Percentiles rank a stretch among this genome's conserved stretches.
Conservation (phyloP, 2,113 vertebrate species). For the Ochotona princeps region DNA sequence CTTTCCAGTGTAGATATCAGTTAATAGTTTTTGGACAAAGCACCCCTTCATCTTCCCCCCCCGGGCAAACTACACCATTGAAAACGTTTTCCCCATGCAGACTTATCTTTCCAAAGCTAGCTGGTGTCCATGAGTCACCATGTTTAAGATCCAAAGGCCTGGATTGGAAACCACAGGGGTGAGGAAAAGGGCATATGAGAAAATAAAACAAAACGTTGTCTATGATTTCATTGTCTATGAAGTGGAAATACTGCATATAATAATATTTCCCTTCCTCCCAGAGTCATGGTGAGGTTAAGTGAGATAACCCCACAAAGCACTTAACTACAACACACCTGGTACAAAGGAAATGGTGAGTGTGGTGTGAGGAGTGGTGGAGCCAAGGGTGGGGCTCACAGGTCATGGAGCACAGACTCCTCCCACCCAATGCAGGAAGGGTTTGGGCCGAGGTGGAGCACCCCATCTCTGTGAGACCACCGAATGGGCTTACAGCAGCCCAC, state of each 20-base stretch:
- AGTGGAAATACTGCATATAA: slow-evolving; percentile 6
- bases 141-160: slow-evolving; percentile 13
- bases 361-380: slow-evolving; percentile 21
- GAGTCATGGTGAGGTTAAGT: not conserved
- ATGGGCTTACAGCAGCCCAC: not conserved
- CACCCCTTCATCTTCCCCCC: not conserved
- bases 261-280: slow-evolving; percentile 44
- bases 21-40: not conserved
- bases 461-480: not conserved
- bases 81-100: not conserved
- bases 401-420: not conserved
- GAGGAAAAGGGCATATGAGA: slow-evolving; percentile 7
- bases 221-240: slow-evolving; percentile 41
- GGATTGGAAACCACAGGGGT: not conserved
- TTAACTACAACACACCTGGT: not conserved
- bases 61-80: not conserved
- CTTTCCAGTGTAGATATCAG: not conserved
- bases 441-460: not conserved
- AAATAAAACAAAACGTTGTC: not conserved
- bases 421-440: not conserved
- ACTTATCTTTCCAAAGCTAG: not conserved
- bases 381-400: not conserved
- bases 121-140: not conserved
- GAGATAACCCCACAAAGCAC: slow-evolving; percentile 16
- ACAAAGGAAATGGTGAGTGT: not conserved